phyloP scores from a whole-genome alignment of 2,113 vertebrate genomes.

The Cariama cristata region DNA sequence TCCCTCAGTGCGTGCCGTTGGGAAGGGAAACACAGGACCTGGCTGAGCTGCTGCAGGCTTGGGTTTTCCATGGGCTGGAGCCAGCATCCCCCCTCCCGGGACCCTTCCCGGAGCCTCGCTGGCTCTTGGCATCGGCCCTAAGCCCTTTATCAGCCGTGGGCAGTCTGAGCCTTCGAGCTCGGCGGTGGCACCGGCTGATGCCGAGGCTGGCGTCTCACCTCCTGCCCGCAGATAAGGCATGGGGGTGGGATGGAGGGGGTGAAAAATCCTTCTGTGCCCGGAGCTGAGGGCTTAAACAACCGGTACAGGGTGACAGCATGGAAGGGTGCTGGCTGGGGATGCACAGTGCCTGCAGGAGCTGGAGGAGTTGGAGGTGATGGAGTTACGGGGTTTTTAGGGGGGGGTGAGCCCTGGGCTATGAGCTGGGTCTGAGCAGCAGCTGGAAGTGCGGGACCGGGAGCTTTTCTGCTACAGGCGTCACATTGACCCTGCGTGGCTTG shows the following conservation, averaged over 20 bases:
- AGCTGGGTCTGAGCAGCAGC: background rate
- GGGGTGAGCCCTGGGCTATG: background rate
- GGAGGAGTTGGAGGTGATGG: background rate
- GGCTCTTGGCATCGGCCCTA: background rate
- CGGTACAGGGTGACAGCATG: background rate
- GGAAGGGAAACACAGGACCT: background rate
- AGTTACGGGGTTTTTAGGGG: fast-evolving
- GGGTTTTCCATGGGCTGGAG: background rate
- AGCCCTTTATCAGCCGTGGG: background rate
- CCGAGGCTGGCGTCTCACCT: background rate
- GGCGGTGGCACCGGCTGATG: background rate
- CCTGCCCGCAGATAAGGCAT: background rate
- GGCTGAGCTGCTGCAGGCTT: background rate
- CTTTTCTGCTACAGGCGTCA: background rate
- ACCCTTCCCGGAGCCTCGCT: background rate
- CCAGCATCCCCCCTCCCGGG: background rate
- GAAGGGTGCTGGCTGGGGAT: fast-evolving
- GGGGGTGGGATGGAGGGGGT: background rate
- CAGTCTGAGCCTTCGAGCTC: background rate
- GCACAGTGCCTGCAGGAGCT: background rate
- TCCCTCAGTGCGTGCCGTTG: background rate
- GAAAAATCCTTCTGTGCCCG: background rate
- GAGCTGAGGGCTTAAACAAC: background rate
- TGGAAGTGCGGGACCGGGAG: fast-evolving
- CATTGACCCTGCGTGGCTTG: background rate